Conservation (phyloP, 2,888 invertebrate species). For the Lochmaea crataegi region DNA sequence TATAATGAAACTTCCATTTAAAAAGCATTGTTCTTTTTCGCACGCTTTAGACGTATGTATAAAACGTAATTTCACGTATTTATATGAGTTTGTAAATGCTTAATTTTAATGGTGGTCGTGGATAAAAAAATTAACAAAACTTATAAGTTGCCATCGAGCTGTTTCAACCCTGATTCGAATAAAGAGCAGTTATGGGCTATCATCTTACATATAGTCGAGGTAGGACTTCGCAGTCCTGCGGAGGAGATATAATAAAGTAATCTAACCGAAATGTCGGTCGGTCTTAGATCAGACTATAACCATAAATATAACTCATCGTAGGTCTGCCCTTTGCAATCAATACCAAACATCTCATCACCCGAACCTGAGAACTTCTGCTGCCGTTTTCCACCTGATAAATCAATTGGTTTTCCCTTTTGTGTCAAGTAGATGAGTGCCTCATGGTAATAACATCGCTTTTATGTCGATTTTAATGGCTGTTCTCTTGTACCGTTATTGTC, state of each 20-base stretch:
- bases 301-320: conserved; percentile 65
- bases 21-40: too few relatives aligned
- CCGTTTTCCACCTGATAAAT: conserved; percentile 65
- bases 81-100: too few relatives aligned
- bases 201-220: conserved; percentile 64
- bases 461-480: conserved; percentile 30
- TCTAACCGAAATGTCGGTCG: conserved; percentile 62
- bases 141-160: not conserved
- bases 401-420: conserved; percentile 55
- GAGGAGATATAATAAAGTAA: conserved; percentile 64
- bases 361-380: conserved; percentile 55
- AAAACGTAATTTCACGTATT: too few relatives aligned
- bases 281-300: conserved; percentile 62
- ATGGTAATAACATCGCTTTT: conserved; percentile 30
- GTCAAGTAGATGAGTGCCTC: conserved; percentile 28
- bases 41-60: too few relatives aligned
- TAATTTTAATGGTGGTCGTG: too few relatives aligned
- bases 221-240: conserved; percentile 58
- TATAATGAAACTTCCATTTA: too few relatives aligned
- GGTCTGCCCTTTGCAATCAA: conserved; percentile 55
- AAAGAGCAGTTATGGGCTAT: conserved; percentile 63
- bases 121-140: too few relatives aligned
- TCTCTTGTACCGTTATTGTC: conserved; percentile 21
- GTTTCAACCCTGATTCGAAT: conserved; percentile 5
- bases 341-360: conserved; percentile 48